These are phyloP conservation scores for Kryphioiulus occultus DNA, from an alignment of 2,888 invertebrate genomes.

Conservation along the genomic window DNA sequence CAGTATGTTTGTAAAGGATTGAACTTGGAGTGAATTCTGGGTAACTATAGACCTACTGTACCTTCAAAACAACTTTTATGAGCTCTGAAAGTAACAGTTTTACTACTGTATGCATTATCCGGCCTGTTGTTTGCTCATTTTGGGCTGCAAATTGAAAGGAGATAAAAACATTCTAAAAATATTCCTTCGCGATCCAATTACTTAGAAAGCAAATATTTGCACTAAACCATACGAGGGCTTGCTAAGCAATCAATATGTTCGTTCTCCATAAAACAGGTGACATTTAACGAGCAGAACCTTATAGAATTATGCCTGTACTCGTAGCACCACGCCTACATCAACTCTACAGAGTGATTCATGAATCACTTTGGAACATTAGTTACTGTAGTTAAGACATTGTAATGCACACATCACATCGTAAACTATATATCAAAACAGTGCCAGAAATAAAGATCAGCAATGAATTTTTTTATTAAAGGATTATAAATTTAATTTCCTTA, in stretches of 20 bases:
- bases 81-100: neutral
- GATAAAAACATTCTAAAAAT: neutral
- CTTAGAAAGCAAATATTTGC: constrained; percentile 15
- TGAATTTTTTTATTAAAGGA: too few relatives aligned
- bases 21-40: neutral
- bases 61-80: too few relatives aligned
- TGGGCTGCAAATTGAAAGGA: neutral
- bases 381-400: too few relatives aligned
- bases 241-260: neutral
- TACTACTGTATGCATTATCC: neutral
- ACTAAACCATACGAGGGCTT: neutral
- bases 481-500: too few relatives aligned
- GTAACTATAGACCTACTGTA: too few relatives aligned
- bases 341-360: neutral
- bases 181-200: constrained; percentile 9
- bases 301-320: neutral
- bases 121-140: neutral
- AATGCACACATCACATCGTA: too few relatives aligned
- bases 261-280: neutral
- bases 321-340: neutral
- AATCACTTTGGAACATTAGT: neutral
- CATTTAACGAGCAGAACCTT: neutral
- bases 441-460: too few relatives aligned
- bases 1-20: neutral
- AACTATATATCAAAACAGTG: too few relatives aligned